A percentile compares a stretch with the other conserved stretches of the same genome.
phyloP scores from a whole-genome alignment of 2,888 invertebrate genomes.

The Liposcelis brunnea region DNA sequence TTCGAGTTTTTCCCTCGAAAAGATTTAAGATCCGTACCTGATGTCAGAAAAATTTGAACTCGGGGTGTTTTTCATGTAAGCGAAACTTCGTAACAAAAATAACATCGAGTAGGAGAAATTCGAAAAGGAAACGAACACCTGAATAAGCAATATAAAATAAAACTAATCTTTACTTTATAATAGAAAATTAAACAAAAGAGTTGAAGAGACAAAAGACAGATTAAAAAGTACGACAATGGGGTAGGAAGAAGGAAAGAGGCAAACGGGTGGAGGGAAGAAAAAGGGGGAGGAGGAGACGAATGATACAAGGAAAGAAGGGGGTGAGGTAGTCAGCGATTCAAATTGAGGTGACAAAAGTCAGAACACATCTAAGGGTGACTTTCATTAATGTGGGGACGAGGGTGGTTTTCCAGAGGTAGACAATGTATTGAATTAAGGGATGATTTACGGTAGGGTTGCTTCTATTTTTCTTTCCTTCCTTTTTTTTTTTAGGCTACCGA shows the following conservation, averaged over 20 bases:
- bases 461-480: constrained; percentile 8
- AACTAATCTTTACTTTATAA: constrained; percentile 9
- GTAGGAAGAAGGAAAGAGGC: too few relatives aligned
- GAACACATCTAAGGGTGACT: constrained; percentile 9
- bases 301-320: constrained; percentile 1
- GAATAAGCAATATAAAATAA: constrained; percentile 9
- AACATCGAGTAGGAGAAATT: too few relatives aligned
- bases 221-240: neutral
- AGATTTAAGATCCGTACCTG: too few relatives aligned
- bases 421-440: constrained; percentile 9
- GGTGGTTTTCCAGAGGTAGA: constrained; percentile 8
- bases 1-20: too few relatives aligned
- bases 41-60: too few relatives aligned
- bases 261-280: neutral
- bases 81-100: too few relatives aligned
- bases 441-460: constrained; percentile 8
- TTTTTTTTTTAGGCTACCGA: constrained; percentile 8
- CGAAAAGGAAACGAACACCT: constrained; percentile 7
- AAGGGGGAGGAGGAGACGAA: neutral
- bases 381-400: constrained; percentile 4
- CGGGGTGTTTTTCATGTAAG: too few relatives aligned
- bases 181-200: constrained; percentile 8
- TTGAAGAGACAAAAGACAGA: neutral
- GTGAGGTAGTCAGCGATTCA: constrained; percentile 5
- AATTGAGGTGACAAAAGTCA: constrained; percentile 10